These are phyloP conservation scores for Aleiodes sp. DNA, from an alignment of 1,140 invertebrate genomes.

Conservation along the genomic window DNA sequence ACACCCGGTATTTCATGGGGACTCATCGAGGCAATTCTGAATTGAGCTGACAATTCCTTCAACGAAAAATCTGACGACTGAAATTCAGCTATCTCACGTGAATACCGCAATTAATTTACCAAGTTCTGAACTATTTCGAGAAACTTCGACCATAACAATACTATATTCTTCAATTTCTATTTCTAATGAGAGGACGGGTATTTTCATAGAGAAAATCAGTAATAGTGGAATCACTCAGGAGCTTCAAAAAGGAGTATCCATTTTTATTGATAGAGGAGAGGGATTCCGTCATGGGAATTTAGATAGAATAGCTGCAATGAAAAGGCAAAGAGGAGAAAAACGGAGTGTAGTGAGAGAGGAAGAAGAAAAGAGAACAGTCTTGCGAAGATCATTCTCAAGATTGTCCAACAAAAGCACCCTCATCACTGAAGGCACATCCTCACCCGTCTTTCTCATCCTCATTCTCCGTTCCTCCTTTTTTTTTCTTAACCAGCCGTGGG, in stretches of 20 bases:
- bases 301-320: neutral
- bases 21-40: slow-evolving; percentile 42
- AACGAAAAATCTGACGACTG: neutral
- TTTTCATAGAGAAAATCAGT: too few relatives aligned
- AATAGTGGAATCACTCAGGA: neutral
- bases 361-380: neutral
- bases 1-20: slow-evolving; percentile 57
- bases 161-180: too few relatives aligned
- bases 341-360: neutral
- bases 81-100: too few relatives aligned
- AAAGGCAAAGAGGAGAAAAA: too few relatives aligned
- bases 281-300: neutral
- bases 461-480: slow-evolving; percentile 43
- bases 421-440: neutral
- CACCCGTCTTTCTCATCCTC: neutral
- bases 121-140: too few relatives aligned
- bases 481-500: slow-evolving; percentile 12
- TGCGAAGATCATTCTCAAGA: slow-evolving; percentile 48
- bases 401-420: slow-evolving; percentile 51
- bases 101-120: too few relatives aligned
- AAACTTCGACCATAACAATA: too few relatives aligned
- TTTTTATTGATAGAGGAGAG: neutral
- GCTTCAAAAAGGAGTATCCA: neutral
- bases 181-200: too few relatives aligned
- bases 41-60: too few relatives aligned